A percentile compares a stretch with the other conserved stretches of the same genome.
Conservation (phyloP, 1,140 invertebrate species). For the Drosophila fuyamai region DNA sequence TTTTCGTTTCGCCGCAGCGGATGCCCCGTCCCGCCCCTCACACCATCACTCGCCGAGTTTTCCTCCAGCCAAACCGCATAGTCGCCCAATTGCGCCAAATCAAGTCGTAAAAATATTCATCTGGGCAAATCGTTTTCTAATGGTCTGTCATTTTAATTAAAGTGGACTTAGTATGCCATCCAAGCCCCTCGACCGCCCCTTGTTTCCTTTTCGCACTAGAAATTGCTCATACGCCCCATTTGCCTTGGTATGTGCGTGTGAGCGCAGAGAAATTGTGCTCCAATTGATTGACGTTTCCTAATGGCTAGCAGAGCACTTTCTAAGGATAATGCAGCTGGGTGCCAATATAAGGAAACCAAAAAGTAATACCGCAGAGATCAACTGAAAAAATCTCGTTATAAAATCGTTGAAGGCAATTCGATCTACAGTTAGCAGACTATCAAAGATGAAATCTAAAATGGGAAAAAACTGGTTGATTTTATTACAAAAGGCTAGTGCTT, state of each 20-base stretch:
- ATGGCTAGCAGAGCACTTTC: slow-evolving; percentile 26
- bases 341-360: not conserved
- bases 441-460: no score
- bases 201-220: slow-evolving; percentile 46
- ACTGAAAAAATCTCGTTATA: no score
- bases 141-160: slow-evolving; percentile 60
- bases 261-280: slow-evolving; percentile 25
- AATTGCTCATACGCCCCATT: slow-evolving; percentile 71
- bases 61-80: slow-evolving; percentile 21
- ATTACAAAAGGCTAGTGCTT: no score
- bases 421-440: no score
- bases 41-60: not conserved
- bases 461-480: no score
- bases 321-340: slow-evolving; percentile 22
- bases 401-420: no score
- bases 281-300: slow-evolving; percentile 47
- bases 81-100: slow-evolving; percentile 59
- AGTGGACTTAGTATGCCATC: slow-evolving; percentile 36
- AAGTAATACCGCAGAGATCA: not conserved
- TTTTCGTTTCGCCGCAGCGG: slow-evolving; percentile 50
- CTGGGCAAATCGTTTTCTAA: slow-evolving; percentile 56
- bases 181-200: slow-evolving; percentile 5
- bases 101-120: slow-evolving; percentile 67
- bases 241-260: slow-evolving; percentile 15
- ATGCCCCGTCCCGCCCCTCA: slow-evolving; percentile 14